Base-by-base conservation (phyloP, 2,113 vertebrate species). In the Centropus unirufus region DNA sequence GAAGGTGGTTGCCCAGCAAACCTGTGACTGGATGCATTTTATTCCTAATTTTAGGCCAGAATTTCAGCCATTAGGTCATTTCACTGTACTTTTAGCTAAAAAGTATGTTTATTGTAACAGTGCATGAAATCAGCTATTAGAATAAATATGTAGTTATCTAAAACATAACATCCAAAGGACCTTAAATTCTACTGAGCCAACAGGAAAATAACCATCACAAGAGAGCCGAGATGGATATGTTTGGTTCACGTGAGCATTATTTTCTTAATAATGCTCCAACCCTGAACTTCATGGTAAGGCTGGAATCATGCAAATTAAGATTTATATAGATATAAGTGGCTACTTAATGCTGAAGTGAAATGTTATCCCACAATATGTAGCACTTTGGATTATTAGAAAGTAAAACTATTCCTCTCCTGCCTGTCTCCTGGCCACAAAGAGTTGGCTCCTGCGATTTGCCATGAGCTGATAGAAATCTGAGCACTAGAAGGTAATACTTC, bases 391-490 rank as follows among this genome's bases (percentile, higher is more conserved):
- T 81, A 57, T 11, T 84, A 62, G 74, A 63, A 84, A 57, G n/a
- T 2, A 29, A 66, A 67, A 30, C 29, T 68, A 2, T 59, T 64
- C 75, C 2, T 54, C 39, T 86, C 76, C 70, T 64, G 42, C 40
- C 42, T n/a, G 9, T 55, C 34, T 83, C 23, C 16, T 80, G 82
- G 15, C 47, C 6, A 3, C 27, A 21, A 3, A 3, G 57, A 24
- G 32, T 95, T 82, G 40, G 63, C 26, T 77, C 17, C 72, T 66
- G 63, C 79, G 67, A 79, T 91, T 88, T 86, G 42, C 47, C 23
- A 18, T 39, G 55, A 89, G 46, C 63, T 94, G 55, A 77, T 39
- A 61, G 89, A 88, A 94, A 94, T 86, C 78, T 87, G 78, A 92
- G 72, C 18, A 17, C 44, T 73, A 58, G 72, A 86, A 77, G 39